Percentiles rank a stretch among this genome's conserved stretches.
Evolutionary conservation across 1,140 invertebrate genomes (phyloP).

Genomic region (Diabrotica virgifera): DNA sequence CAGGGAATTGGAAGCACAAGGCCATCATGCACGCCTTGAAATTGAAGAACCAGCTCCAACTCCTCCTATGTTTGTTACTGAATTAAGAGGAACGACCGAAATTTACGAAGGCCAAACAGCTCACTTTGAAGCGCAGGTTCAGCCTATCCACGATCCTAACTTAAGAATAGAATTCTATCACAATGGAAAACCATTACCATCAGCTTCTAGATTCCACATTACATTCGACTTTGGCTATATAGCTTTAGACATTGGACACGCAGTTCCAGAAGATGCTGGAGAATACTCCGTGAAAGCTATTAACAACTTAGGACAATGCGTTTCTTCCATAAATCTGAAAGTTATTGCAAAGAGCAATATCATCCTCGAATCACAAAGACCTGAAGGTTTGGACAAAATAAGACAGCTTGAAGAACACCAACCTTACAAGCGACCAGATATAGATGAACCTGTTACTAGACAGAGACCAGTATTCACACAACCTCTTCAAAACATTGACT

Average conservation of each 20-base stretch:
- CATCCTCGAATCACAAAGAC: slow-evolving; percentile 90
- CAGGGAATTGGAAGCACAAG: slow-evolving; percentile 80
- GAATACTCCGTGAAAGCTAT: slow-evolving; percentile 87
- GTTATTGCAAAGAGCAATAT: slow-evolving; percentile 85
- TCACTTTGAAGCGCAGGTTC: slow-evolving; percentile 88
- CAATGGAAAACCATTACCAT: slow-evolving; percentile 83
- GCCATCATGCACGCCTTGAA: slow-evolving; percentile 71
- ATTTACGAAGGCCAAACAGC: slow-evolving; percentile 82
- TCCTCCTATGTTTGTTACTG: slow-evolving; percentile 78
- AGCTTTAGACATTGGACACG: slow-evolving; percentile 85
- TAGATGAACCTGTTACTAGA: slow-evolving; percentile 76
- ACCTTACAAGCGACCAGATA: slow-evolving; percentile 75
- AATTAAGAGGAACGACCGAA: slow-evolving; percentile 79
- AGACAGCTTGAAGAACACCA: slow-evolving; percentile 82
- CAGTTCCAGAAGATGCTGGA: slow-evolving; percentile 90
- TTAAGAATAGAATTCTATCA: slow-evolving; percentile 88
- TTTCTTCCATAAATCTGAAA: slow-evolving; percentile 74
- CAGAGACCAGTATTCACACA: slow-evolving; percentile 94
- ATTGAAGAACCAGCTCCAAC: slow-evolving; percentile 74
- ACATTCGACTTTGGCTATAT: slow-evolving; percentile 96
- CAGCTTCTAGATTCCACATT: slow-evolving; percentile 85
- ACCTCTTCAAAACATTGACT: slow-evolving; percentile 87
- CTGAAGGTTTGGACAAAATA: slow-evolving; percentile 94
- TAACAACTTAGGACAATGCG: slow-evolving; percentile 83
- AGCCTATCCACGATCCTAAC: slow-evolving; percentile 88